Evolutionary conservation across 1,140 invertebrate genomes (phyloP).

Genomic region (Parasteatoda tepidariorum): DNA sequence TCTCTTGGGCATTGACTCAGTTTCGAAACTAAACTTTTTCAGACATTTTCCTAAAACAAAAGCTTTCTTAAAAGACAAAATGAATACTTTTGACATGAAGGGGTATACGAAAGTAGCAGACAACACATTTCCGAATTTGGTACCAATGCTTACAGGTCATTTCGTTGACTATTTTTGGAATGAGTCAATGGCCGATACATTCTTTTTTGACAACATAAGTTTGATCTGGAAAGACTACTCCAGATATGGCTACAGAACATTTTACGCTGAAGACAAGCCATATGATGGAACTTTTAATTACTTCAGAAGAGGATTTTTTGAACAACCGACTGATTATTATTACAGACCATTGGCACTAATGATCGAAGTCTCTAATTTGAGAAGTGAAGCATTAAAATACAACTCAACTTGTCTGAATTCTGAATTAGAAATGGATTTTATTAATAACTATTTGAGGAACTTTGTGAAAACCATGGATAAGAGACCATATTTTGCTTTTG

Average conservation of each 20-base stretch:
- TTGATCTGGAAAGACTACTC: constrained; percentile 56
- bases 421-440: constrained; percentile 25
- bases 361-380: constrained; percentile 20
- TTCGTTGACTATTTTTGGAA: constrained; percentile 57
- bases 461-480: constrained; percentile 62
- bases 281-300: constrained; percentile 85
- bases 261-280: constrained; percentile 82
- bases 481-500: constrained; percentile 66
- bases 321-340: constrained; percentile 85
- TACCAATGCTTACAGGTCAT: constrained; percentile 67
- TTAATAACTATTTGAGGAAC: constrained; percentile 47
- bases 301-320: constrained; percentile 79
- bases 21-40: constrained; percentile 74
- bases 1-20: constrained; percentile 73
- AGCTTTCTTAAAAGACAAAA: constrained; percentile 4
- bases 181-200: background rate
- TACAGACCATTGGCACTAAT: constrained; percentile 76
- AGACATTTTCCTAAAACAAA: constrained; percentile 69
- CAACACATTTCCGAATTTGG: constrained; percentile 70
- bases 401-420: constrained; percentile 58
- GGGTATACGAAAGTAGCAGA: constrained; percentile 70
- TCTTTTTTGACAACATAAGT: constrained; percentile 41
- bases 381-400: constrained; percentile 40
- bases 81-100: constrained; percentile 62
- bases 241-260: constrained; percentile 73